phyloP scores from a whole-genome alignment of 2,888 invertebrate species.

The Nemotelus pantherinus region DNA sequence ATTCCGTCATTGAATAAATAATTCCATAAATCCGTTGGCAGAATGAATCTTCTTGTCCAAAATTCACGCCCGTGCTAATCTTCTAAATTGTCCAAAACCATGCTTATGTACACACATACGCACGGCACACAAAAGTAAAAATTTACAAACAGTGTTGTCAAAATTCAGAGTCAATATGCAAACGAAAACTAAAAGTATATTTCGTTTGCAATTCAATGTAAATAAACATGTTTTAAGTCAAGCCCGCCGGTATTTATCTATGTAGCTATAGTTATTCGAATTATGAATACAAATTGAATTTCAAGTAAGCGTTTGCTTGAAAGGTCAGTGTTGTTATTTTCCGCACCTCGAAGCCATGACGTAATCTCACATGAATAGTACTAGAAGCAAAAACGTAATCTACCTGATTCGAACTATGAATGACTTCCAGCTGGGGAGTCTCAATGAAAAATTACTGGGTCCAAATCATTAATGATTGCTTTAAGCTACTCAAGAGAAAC shows the following conservation, averaged over 20 bases:
- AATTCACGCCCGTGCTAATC: constrained; percentile 6
- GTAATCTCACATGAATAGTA: constrained; percentile 8
- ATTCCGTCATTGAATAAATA: no score
- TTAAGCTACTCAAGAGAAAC: neutral
- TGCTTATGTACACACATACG: neutral
- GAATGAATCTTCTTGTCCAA: neutral
- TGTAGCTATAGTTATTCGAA: neutral
- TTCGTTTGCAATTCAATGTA: neutral
- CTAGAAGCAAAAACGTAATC: neutral
- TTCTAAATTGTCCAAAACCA: constrained; percentile 1
- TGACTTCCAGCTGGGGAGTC: neutral
- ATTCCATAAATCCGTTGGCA: neutral
- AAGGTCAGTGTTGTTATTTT: constrained; percentile 32
- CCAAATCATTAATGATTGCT: neutral
- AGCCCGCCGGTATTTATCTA: neutral
- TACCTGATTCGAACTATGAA: neutral
- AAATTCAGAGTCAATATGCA: neutral
- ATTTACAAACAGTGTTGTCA: no score
- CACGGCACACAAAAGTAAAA: neutral
- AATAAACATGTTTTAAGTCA: neutral
- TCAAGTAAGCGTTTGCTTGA: no score
- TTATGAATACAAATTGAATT: neutral
- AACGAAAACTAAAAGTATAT: neutral
- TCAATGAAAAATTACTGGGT: neutral
- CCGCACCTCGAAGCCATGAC: constrained; percentile 25